These are phyloP conservation scores for Enteromius radiatus DNA, from an alignment of 2,797 vertebrate species.

Conservation along the genomic window DNA sequence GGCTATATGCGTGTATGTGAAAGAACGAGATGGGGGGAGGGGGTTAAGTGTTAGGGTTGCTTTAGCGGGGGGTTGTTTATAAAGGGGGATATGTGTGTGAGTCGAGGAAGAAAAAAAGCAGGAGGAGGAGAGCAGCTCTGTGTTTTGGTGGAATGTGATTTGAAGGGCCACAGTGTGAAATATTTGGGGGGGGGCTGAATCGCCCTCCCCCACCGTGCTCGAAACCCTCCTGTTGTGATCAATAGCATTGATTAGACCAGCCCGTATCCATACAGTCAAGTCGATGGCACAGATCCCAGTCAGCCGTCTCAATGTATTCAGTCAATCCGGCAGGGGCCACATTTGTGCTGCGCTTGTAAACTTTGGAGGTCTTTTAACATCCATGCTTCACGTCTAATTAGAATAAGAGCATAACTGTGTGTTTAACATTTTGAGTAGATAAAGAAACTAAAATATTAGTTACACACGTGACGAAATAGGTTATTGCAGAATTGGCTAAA, in stretches of 20 bases:
- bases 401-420: conserved; percentile 1
- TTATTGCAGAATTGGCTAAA: not conserved
- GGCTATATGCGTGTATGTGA: conserved; percentile 51
- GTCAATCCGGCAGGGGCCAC: conserved; percentile 34
- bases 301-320: conserved; percentile 39
- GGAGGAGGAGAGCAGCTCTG: conserved; percentile 15
- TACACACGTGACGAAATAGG: not conserved
- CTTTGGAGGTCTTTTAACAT: conserved; percentile 29
- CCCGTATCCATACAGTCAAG: conserved; percentile 49
- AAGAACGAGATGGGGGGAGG: conserved; percentile 40
- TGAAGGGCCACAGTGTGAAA: conserved; percentile 44
- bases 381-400: conserved; percentile 16
- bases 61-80: conserved; percentile 49
- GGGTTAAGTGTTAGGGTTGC: conserved; percentile 44
- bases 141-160: conserved; percentile 43
- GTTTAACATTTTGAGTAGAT: conserved; percentile 33
- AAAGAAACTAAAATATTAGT: conserved; percentile 28
- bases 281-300: conserved; percentile 50
- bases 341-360: conserved; percentile 44
- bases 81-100: conserved; percentile 28
- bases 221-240: conserved; percentile 49
- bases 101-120: conserved; percentile 14
- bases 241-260: conserved; percentile 55
- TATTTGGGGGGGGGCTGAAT: conserved; percentile 43
- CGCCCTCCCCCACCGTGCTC: conserved; percentile 2